A percentile compares a stretch with the other conserved stretches of the same genome.
phyloP scores from a whole-genome alignment of 2,888 invertebrate species.

The Diarsia dahlii region DNA sequence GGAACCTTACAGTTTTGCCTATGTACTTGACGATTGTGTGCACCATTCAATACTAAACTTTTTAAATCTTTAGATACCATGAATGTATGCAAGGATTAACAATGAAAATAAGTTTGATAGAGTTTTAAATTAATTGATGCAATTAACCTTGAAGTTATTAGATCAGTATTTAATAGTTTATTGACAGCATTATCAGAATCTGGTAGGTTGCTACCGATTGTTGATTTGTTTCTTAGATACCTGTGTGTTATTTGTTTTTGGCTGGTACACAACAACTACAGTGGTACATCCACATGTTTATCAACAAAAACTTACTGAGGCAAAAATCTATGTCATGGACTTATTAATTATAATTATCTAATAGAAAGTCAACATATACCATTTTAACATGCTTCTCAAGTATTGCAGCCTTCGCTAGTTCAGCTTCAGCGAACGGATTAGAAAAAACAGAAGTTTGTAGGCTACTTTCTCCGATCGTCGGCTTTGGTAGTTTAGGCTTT shows the following conservation, averaged over 20 bases:
- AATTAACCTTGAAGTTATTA: neutral
- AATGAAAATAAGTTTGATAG: neutral
- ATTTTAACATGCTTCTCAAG: constrained; percentile 98
- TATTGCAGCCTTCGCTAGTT: constrained; percentile 96
- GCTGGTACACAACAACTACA: constrained; percentile 10
- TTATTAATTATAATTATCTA: constrained; percentile 47
- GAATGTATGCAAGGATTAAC: constrained; percentile 35
- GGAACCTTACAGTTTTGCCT: constrained; percentile 91
- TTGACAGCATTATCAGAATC: neutral
- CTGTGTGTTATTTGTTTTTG: neutral
- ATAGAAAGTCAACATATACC: constrained; percentile 92
- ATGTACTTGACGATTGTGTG: constrained; percentile 91
- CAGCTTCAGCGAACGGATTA: constrained; percentile 96
- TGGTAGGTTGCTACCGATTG: constrained; percentile 8
- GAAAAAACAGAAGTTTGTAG: constrained; percentile 95
- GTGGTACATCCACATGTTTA: neutral
- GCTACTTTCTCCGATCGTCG: constrained; percentile 90
- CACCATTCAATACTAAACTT: constrained; percentile 79
- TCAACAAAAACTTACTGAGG: constrained; percentile 12
- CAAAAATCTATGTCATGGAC: constrained; percentile 37
- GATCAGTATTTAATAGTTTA: neutral
- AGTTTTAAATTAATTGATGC: neutral
- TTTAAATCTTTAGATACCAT: constrained; percentile 60
- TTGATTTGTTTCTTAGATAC: constrained; percentile 28
- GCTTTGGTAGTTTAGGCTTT: constrained; percentile 91